A percentile compares a stretch with the other conserved stretches of the same genome.
These are phyloP conservation scores for Pollenia labialis DNA, from an alignment of 2,888 invertebrate genomes.

Conservation along the genomic window DNA sequence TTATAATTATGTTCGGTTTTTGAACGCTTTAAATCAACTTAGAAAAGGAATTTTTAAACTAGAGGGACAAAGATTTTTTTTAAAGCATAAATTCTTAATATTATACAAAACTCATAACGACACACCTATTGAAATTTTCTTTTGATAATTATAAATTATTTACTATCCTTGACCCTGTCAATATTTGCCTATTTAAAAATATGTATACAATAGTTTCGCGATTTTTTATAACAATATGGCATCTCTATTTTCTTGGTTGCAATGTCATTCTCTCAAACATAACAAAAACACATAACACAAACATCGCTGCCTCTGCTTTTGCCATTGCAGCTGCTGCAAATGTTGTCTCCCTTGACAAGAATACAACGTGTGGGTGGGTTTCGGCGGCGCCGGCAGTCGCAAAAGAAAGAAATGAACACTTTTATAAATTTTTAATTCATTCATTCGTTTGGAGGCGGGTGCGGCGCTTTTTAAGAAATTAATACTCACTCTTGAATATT, in stretches of 20 bases:
- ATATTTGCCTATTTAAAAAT: not conserved
- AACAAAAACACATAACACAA: slow-evolving; percentile 62
- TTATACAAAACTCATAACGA: no score
- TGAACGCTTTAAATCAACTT: no score
- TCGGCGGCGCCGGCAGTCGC: slow-evolving; percentile 62
- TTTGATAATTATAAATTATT: not conserved
- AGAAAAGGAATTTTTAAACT: no score
- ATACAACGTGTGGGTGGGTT: slow-evolving; percentile 71
- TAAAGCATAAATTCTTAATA: no score
- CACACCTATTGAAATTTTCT: no score
- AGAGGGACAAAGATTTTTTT: no score
- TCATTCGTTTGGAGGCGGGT: slow-evolving; percentile 57
- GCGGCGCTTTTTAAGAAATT: slow-evolving; percentile 66
- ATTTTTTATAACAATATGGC: slow-evolving; percentile 44
- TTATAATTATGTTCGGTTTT: no score
- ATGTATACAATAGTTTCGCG: slow-evolving; percentile 25
- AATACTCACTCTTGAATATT: slow-evolving; percentile 63
- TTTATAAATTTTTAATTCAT: slow-evolving; percentile 53
- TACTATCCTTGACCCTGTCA: slow-evolving; percentile 30
- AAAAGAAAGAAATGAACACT: slow-evolving; percentile 65
- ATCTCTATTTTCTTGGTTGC: slow-evolving; percentile 53
- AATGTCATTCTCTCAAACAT: slow-evolving; percentile 75
- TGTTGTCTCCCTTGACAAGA: slow-evolving; percentile 71
- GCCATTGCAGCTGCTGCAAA: slow-evolving; percentile 62
- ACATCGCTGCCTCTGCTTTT: slow-evolving; percentile 43